A percentile compares a stretch with the other conserved stretches of the same genome.
Evolutionary conservation across 2,113 vertebrate species (phyloP).

Genomic region (Phalacrocorax aristotelis): DNA sequence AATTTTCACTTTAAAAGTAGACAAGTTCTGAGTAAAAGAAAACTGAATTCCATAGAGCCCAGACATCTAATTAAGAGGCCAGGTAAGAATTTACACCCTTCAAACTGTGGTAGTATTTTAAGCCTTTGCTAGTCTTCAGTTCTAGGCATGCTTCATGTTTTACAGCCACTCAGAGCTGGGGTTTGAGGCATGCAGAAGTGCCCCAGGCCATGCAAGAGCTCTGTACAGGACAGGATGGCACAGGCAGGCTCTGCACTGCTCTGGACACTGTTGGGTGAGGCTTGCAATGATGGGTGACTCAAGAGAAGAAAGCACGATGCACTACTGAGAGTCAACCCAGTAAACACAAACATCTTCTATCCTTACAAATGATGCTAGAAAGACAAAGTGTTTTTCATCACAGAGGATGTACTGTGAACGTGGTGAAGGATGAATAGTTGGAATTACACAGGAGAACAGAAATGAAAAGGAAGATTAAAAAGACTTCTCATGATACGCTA

Average conservation of each 20-base stretch:
- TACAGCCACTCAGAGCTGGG: background rate
- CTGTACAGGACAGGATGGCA: background rate
- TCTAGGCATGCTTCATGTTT: background rate
- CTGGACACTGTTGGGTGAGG: background rate
- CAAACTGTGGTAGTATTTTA: background rate
- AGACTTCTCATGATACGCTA: background rate
- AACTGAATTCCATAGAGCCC: background rate
- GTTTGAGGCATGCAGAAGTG: background rate
- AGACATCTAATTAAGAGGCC: background rate
- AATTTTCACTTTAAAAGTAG: background rate
- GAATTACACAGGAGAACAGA: background rate
- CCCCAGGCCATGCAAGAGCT: background rate
- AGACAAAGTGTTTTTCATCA: background rate
- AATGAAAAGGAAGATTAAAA: background rate
- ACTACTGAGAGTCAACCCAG: background rate
- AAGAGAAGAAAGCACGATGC: background rate
- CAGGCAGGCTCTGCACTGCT: background rate
- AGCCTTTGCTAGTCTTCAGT: background rate
- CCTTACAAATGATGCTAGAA: background rate
- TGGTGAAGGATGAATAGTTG: background rate
- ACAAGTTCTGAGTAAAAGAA: background rate
- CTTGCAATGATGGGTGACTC: background rate
- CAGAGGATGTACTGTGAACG: rapidly evolving
- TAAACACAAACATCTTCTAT: rapidly evolving
- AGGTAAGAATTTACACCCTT: background rate